phyloP scores from a whole-genome alignment of 2,113 vertebrate species.

The Irena cyanogastra region DNA sequence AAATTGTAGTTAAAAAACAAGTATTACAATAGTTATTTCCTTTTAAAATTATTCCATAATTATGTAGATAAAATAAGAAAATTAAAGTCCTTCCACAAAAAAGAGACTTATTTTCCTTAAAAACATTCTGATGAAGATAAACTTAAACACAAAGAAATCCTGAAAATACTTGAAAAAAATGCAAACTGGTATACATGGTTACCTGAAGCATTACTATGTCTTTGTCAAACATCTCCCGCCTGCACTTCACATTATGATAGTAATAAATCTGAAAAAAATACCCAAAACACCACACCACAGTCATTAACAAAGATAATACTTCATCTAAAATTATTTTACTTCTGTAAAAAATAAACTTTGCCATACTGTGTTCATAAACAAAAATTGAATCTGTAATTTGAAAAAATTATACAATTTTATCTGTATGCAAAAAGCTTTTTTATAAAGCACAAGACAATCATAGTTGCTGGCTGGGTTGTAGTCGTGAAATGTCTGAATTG shows the following conservation, averaged over 20 bases:
- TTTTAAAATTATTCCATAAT: not conserved
- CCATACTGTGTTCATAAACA: not conserved
- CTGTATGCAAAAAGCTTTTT: not conserved
- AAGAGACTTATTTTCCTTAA: not conserved
- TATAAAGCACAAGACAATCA: not conserved
- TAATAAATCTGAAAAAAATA: conserved; percentile 88
- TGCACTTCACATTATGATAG: conserved; percentile 97
- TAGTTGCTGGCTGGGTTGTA: not conserved
- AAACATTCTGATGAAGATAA: not conserved
- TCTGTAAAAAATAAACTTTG: not conserved
- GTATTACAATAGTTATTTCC: not conserved
- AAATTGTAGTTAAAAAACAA: not conserved
- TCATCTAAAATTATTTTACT: not conserved
- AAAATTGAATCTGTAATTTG: not conserved
- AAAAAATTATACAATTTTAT: not conserved
- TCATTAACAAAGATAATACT: not conserved
- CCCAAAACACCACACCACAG: not conserved
- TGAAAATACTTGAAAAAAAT: not conserved
- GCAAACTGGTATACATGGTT: not conserved
- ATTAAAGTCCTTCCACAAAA: not conserved
- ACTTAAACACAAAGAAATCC: not conserved
- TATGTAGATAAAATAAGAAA: not conserved
- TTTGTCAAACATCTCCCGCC: conserved; percentile 98
- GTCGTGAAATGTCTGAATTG: not conserved
- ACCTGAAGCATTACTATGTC: conserved; percentile 95